These are phyloP conservation scores for Seriola rivoliana DNA, from an alignment of 2,113 vertebrate genomes.

Conservation along the genomic window DNA sequence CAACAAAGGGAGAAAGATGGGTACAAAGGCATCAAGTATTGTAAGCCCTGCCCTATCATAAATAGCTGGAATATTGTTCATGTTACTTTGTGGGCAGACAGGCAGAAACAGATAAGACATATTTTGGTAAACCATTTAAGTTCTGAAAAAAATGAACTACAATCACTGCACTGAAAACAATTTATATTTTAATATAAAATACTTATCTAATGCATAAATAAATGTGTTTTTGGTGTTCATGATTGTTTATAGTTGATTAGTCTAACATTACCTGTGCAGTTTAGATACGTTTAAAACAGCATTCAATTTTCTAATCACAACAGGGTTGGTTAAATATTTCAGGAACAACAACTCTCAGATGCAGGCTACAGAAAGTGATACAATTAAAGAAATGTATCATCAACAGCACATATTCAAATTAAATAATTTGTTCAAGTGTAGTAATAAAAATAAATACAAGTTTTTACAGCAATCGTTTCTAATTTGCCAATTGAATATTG, in stretches of 20 bases:
- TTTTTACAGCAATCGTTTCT: no score
- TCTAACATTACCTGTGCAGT: no score
- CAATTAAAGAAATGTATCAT: not conserved
- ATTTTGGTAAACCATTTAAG: not conserved
- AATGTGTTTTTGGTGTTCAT: no score
- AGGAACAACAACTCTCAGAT: no score
- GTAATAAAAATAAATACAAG: no score
- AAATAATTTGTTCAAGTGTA: no score
- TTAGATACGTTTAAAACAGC: not conserved
- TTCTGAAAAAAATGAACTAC: no score
- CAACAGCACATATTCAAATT: not conserved
- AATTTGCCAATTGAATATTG: no score
- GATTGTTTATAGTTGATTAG: no score
- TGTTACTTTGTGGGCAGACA: not conserved
- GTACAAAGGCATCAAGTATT: slow-evolving; percentile 21
- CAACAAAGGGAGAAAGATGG: not conserved
- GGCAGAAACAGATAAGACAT: not conserved
- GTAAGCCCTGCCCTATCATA: slow-evolving; percentile 6
- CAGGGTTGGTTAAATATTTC: not conserved
- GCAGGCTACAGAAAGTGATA: no score
- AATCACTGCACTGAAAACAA: not conserved
- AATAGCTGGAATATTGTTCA: not conserved
- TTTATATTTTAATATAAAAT: not conserved
- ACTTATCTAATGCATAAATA: no score
- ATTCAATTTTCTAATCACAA: not conserved